These are phyloP conservation scores for Panulirus ornatus DNA, from an alignment of 1,140 invertebrate genomes.

Conservation along the genomic window DNA sequence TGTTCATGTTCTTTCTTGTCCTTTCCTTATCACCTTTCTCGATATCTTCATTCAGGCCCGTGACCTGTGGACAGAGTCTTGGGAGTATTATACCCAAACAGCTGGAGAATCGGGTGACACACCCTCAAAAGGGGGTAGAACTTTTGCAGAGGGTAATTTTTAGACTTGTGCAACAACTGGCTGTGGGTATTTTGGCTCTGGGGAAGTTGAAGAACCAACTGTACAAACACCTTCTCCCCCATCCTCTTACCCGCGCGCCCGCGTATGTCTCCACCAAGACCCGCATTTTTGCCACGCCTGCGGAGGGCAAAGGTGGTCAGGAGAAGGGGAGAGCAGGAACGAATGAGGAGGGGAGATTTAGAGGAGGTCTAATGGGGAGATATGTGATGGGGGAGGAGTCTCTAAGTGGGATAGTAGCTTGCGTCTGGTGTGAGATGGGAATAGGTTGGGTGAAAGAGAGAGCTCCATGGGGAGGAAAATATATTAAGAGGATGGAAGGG, in stretches of 20 bases:
- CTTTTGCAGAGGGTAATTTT: not conserved
- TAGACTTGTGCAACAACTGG: not conserved
- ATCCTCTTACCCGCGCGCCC: not conserved
- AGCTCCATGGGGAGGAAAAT: not conserved
- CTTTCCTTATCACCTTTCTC: no score
- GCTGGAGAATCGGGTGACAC: no score
- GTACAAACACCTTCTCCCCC: not conserved
- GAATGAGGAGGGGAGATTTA: not conserved
- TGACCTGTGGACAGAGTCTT: no score
- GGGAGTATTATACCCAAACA: no score
- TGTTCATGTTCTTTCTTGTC: no score
- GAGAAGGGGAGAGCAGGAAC: not conserved
- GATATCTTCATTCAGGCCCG: no score
- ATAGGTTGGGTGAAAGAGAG: not conserved
- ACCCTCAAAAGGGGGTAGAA: not conserved
- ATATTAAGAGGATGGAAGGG: no score
- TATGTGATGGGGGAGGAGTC: not conserved
- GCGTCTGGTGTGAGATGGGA: not conserved
- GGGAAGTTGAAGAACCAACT: not conserved
- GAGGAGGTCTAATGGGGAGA: not conserved
- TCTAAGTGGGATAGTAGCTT: not conserved
- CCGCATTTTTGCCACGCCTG: not conserved
- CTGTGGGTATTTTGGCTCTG: not conserved
- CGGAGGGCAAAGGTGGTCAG: no score
- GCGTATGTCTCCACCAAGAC: not conserved